Evolutionary conservation across 2,888 invertebrate species (phyloP), one percentile per base, ranked within the genome.

Genomic region (Eupithecia subumbrata): DNA sequence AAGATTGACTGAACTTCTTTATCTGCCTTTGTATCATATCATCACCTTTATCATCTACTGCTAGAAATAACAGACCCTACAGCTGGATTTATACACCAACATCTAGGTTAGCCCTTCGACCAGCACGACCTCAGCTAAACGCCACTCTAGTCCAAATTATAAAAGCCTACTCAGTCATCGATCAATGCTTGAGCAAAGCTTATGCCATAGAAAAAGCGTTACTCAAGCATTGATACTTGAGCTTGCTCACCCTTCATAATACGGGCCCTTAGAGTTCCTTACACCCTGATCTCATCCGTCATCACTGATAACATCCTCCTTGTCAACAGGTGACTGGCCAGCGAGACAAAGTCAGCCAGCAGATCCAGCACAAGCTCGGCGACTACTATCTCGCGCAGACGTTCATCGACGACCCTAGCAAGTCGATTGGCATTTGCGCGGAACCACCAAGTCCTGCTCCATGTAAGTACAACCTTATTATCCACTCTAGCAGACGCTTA

Each of bases 301-400:
- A 56, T 25, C 22, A 60, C 22, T 60, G 22, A 60, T 25, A 60
- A 22, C 25, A 25, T 25, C 5, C 14, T 60, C 25, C 25, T 72
- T 74, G 68, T 76, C 40, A 88, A 7, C 95, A 97, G 97, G 96
- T 97, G 86, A 96, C 95, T 81, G 95, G 95, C 85, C 95, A 92
- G 89, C 88, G 89, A 83, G 96, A 96, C 88, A 95, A 95, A 81
- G 95, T 96, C 82, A 96, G 96, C 84, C 96, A 96, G 88, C 96
- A 97, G 90, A 97, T 97, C 85, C 97, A 97, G 90, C 96, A 95
- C 82, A 96, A 96, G 87, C 95, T 97, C 79, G 97, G 97, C 78
- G 96, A 96, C 90, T 97, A 96, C 90, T 95, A 96, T 78, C 93
- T 96, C 83, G 96, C 97, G 79, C 96, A 96, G 91, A 96, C 96